phyloP scores from a whole-genome alignment of 2,888 invertebrate species.

The Metacarcinus magister region DNA sequence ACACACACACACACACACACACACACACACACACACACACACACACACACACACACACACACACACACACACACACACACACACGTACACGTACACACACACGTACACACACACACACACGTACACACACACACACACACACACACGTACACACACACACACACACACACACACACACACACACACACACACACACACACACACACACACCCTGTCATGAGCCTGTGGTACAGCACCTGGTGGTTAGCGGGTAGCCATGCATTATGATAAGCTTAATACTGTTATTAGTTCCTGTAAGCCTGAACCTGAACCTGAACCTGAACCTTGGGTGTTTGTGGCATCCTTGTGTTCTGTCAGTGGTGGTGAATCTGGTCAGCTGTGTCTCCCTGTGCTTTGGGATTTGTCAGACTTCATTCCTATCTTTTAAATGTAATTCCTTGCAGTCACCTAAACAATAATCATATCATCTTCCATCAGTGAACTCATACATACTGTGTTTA shows the following conservation, averaged over 20 bases:
- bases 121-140: slow-evolving; percentile 22
- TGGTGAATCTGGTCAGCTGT: slow-evolving; percentile 13
- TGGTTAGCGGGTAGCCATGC: slow-evolving; percentile 37
- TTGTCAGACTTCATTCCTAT: slow-evolving; percentile 1
- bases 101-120: neutral
- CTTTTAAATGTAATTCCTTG: neutral
- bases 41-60: neutral
- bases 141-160: slow-evolving; percentile 38
- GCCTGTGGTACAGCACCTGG: neutral
- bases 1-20: neutral
- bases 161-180: slow-evolving; percentile 52
- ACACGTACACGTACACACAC: neutral
- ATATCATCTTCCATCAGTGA: neutral
- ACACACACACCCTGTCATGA: neutral
- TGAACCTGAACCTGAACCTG: too few relatives aligned
- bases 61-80: neutral
- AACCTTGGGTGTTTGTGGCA: neutral
- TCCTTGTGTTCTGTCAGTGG: neutral
- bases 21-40: neutral
- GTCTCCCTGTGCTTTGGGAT: slow-evolving; percentile 23
- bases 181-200: slow-evolving; percentile 54
- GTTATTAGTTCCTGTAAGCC: slow-evolving; percentile 37
- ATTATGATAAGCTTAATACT: slow-evolving; percentile 16
- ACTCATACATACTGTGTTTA: neutral
- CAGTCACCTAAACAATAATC: neutral